Conservation (phyloP, 2,113 vertebrate species). For the Oryctolagus cuniculus region DNA sequence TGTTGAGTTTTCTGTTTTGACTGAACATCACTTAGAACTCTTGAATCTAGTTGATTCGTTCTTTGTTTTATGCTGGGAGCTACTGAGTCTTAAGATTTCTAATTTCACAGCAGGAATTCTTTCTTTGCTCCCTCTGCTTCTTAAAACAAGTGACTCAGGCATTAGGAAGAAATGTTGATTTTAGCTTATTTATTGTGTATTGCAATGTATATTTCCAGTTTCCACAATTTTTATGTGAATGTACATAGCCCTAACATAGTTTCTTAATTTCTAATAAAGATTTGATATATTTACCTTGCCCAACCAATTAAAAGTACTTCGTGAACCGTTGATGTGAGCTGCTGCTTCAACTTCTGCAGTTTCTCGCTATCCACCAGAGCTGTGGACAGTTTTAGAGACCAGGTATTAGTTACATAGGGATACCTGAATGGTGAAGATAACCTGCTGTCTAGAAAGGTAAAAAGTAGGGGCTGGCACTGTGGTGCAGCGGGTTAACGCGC, state of each 20-base stretch:
- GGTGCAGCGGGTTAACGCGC: no score
- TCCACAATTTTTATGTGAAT: constrained; percentile 71
- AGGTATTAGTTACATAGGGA: neutral
- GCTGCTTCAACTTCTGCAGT: neutral
- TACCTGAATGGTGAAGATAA: neutral
- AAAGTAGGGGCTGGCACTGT: no score
- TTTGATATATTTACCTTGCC: constrained; percentile 44
- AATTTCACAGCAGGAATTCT: constrained; percentile 7
- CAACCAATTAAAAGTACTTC: constrained; percentile 61
- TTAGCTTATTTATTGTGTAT: constrained; percentile 38
- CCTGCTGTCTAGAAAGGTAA: neutral
- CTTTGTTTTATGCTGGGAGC: neutral
- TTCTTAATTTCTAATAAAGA: constrained; percentile 74
- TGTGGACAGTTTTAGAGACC: neutral
- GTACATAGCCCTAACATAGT: constrained; percentile 60
- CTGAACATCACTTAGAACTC: constrained; percentile 28
- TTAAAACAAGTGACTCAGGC: neutral
- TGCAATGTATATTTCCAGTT: constrained; percentile 34
- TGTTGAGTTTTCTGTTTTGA: constrained; percentile 11
- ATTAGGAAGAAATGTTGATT: constrained; percentile 30
- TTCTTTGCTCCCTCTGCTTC: neutral
- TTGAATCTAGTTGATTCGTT: constrained; percentile 3
- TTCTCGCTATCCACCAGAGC: neutral
- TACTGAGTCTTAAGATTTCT: constrained; percentile 9
- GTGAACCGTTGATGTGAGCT: constrained; percentile 57